These are phyloP conservation scores for Stratiomys singularior DNA, from an alignment of 2,888 invertebrate genomes.

Conservation along the genomic window DNA sequence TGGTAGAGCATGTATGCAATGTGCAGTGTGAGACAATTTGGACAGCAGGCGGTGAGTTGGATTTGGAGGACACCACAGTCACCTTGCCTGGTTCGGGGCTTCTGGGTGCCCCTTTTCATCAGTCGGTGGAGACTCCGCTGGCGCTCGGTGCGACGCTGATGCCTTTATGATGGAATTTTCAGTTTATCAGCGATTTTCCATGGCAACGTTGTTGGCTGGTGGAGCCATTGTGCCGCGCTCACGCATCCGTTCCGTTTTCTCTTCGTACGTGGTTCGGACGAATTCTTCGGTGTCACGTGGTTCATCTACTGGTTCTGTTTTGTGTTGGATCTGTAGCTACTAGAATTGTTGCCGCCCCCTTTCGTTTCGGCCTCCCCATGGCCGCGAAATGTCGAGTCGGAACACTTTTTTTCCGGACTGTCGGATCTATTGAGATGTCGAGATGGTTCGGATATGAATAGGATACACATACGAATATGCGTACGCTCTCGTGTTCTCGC, in stretches of 20 bases:
- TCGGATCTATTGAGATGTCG: not conserved
- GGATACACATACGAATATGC: constrained; percentile 7
- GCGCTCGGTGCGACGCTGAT: constrained; percentile 10
- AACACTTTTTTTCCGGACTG: not conserved
- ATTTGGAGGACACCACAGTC: constrained; percentile 13
- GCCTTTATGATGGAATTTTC: constrained; percentile 34
- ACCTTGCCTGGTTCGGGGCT: constrained; percentile 16
- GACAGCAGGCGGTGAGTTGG: not conserved
- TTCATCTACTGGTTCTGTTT: not conserved
- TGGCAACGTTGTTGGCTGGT: constrained; percentile 27
- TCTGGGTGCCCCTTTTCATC: constrained; percentile 12
- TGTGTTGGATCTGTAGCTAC: not conserved
- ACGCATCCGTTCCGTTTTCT: constrained; percentile 37
- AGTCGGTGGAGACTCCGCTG: not conserved
- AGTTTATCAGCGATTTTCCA: constrained; percentile 45
- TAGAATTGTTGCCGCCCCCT: constrained; percentile 35
- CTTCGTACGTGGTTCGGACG: not conserved
- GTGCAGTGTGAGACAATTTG: constrained; percentile 1
- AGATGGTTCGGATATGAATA: not conserved
- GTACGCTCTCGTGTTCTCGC: not conserved
- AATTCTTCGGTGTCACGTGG: constrained; percentile 18
- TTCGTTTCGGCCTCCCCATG: constrained; percentile 8
- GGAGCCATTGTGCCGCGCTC: constrained; percentile 17
- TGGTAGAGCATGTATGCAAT: constrained; percentile 10
- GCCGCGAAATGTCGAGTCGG: too few species aligned